These are phyloP conservation scores for Venustaconcha ellipsiformis DNA, from an alignment of 1,140 invertebrate genomes.

Conservation along the genomic window DNA sequence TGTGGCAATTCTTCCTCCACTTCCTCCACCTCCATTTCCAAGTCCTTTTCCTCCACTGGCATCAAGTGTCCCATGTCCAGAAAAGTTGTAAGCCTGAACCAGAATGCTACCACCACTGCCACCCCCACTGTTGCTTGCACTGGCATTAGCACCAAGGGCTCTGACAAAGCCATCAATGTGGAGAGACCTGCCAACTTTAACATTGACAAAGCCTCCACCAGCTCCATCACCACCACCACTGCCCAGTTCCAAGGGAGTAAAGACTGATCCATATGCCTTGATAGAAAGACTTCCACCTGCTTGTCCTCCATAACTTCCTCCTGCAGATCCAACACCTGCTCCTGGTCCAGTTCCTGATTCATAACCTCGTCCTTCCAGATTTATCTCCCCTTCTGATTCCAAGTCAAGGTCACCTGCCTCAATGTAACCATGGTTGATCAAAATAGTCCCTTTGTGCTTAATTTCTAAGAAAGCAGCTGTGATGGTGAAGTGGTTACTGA, in stretches of 20 bases:
- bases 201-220: slow-evolving; percentile 52
- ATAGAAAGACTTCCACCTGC: slow-evolving; percentile 32
- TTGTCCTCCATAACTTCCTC: slow-evolving; percentile 54
- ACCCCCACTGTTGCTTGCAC: slow-evolving; percentile 37
- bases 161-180: slow-evolving; percentile 50
- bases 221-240: slow-evolving; percentile 54
- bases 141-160: slow-evolving; percentile 34
- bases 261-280: slow-evolving; percentile 51
- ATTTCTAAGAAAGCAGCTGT: slow-evolving; percentile 52
- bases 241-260: slow-evolving; percentile 46
- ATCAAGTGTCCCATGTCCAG: slow-evolving; percentile 49
- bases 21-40: slow-evolving; percentile 44
- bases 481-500: slow-evolving; percentile 41
- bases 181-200: slow-evolving; percentile 43
- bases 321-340: slow-evolving; percentile 27
- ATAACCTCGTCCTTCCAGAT: slow-evolving; percentile 43
- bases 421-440: slow-evolving; percentile 55
- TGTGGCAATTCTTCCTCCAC: slow-evolving; percentile 55
- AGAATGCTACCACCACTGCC: slow-evolving; percentile 55
- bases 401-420: slow-evolving; percentile 52
- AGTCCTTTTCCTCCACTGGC: slow-evolving; percentile 48
- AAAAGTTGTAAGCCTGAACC: slow-evolving; percentile 51
- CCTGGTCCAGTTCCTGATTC: slow-evolving; percentile 35
- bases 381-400: slow-evolving; percentile 45
- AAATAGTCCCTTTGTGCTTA: slow-evolving; percentile 45